Evolutionary conservation across 1,140 invertebrate species (phyloP), one percentile per base, ranked within the genome.

Genomic region (Cydia pomonella): DNA sequence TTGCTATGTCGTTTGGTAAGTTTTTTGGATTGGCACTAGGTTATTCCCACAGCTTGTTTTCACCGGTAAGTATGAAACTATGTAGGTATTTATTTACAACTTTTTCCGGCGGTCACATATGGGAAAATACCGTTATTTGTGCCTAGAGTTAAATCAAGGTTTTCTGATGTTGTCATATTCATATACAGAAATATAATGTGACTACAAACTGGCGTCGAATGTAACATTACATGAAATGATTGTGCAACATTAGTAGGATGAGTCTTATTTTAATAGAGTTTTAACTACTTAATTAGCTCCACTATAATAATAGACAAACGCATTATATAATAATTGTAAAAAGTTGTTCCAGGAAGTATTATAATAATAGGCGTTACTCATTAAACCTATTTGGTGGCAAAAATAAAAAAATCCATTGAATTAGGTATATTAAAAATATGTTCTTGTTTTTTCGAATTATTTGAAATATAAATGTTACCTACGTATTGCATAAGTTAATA

Each of bases 1-100:
- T 97, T 13, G 97, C 97, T 13, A 97, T 97, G 2, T 98, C 98
- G 6, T 98, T 99, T 88, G 98, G 98, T 97, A 94, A n/a, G n/a
- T n/a, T n/a, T n/a, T n/a, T n/a, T n/a, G n/a, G n/a, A n/a, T n/a
- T n/a, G n/a, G n/a, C n/a, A n/a, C n/a, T n/a, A n/a, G n/a, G n/a
- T n/a, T n/a, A n/a, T n/a, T n/a, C n/a, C n/a, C n/a, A n/a, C n/a
- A n/a, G n/a, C n/a, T n/a, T n/a, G n/a, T n/a, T n/a, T n/a, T n/a
- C n/a, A n/a, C n/a, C n/a, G 27, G 27, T 29, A 29, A 29, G 27
- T 5, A 29, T 29, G 1, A 29, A 29, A 29, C 27, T 29, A 29
- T n/a, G n/a, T n/a, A n/a, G n/a, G n/a, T n/a, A n/a, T n/a, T n/a
- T n/a, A n/a, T 29, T 29, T 29, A 2, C 27, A 29, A 29, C 27